phyloP scores from a whole-genome alignment of 1,140 invertebrate genomes.

The Euwallacea similis region DNA sequence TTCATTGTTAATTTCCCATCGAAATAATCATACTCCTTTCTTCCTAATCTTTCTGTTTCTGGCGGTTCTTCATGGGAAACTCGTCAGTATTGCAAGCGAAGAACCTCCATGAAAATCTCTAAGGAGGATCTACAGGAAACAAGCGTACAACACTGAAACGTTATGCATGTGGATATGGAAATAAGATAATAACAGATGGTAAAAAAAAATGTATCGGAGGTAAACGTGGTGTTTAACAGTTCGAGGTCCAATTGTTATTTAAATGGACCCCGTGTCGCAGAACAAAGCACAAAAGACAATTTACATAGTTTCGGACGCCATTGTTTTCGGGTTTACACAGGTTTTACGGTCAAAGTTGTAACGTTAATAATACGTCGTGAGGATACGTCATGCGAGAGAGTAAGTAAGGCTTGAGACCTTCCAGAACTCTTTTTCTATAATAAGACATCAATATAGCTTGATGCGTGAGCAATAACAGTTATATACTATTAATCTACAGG shows the following conservation, averaged over 20 bases:
- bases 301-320: constrained; percentile 34
- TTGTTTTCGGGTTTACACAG: constrained; percentile 20
- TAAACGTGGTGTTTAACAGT: constrained; percentile 24
- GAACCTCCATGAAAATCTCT: too few species aligned
- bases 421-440: too few species aligned
- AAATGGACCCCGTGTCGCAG: constrained; percentile 9
- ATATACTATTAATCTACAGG: constrained; percentile 3
- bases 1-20: too few species aligned
- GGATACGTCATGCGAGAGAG: background rate
- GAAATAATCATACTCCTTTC: too few species aligned
- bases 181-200: constrained; percentile 4
- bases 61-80: too few species aligned
- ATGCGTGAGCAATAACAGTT: too few species aligned
- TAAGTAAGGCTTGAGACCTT: background rate
- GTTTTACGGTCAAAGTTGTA: constrained; percentile 22
- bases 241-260: constrained; percentile 31
- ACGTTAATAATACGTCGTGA: background rate
- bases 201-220: constrained; percentile 17
- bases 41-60: too few species aligned
- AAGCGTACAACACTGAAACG: too few species aligned
- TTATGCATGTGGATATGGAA: background rate
- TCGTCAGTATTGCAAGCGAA: too few species aligned
- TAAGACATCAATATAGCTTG: too few species aligned
- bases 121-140: too few species aligned
- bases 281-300: constrained; percentile 33